These are phyloP conservation scores for Andinoacara biseriatus DNA, from an alignment of 2,113 vertebrate genomes.

Conservation along the genomic window DNA sequence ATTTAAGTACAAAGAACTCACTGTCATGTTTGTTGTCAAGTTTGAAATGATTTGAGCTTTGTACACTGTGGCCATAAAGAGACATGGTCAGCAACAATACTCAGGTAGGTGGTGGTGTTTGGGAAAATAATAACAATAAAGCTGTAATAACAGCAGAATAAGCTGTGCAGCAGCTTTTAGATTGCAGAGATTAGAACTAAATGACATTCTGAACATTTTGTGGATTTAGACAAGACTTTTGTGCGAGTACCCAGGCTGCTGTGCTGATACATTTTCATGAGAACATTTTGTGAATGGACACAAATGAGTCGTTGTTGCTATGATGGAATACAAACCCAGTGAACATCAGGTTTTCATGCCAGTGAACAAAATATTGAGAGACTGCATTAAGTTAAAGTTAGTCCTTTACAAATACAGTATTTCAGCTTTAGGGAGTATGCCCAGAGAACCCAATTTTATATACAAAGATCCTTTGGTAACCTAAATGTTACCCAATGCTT, in stretches of 20 bases:
- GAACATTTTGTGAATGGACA: background rate
- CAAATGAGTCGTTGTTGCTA: background rate
- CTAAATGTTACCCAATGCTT: background rate
- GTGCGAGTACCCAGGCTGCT: rapidly evolving
- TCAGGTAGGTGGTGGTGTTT: background rate
- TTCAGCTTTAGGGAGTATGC: background rate
- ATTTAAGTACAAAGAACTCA: too few relatives aligned
- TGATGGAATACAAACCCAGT: background rate
- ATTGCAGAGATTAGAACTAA: background rate
- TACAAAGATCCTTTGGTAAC: background rate
- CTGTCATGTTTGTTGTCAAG: too few relatives aligned
- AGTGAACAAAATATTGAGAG: background rate
- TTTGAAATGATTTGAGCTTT: background rate
- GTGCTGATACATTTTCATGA: background rate
- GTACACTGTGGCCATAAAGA: background rate
- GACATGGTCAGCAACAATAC: background rate
- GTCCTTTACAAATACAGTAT: background rate
- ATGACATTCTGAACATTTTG: background rate
- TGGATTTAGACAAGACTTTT: background rate
- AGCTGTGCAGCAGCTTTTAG: background rate
- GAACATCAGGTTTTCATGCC: background rate
- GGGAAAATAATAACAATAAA: too few relatives aligned
- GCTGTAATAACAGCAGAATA: background rate
- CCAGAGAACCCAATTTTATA: background rate
- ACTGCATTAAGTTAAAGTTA: background rate